Evolutionary conservation across 1,140 invertebrate species (phyloP).

Genomic region (Atta texana): DNA sequence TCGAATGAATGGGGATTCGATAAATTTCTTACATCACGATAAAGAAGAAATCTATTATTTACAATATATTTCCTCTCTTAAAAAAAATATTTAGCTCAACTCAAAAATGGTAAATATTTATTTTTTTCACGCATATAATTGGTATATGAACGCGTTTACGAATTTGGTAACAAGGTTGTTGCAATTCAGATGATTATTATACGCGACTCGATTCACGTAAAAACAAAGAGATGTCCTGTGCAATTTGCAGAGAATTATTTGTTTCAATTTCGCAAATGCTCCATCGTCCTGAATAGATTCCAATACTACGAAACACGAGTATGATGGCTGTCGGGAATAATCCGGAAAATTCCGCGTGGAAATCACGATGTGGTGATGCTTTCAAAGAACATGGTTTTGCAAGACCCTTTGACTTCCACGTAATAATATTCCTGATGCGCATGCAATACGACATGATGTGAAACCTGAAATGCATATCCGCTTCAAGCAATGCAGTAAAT

Average conservation of each 20-base stretch:
- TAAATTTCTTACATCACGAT: background rate
- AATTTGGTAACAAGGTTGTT: background rate
- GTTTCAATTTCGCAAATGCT: conserved; percentile 61
- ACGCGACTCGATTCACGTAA: background rate
- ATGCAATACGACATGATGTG: background rate
- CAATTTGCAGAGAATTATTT: conserved; percentile 55
- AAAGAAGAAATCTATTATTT: background rate
- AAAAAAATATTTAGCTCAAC: background rate
- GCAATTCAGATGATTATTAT: conserved; percentile 44
- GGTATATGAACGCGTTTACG: background rate
- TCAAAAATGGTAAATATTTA: background rate
- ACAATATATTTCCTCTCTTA: background rate
- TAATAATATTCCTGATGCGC: conserved; percentile 61
- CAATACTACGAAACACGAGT: background rate
- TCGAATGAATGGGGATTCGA: background rate
- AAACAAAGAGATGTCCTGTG: conserved; percentile 45
- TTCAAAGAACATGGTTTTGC: conserved; percentile 64
- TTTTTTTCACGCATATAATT: background rate
- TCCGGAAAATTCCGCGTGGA: conserved; percentile 54
- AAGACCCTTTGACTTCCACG: conserved; percentile 68
- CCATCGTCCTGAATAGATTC: conserved; percentile 51
- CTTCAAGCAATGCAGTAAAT: conserved; percentile 20
- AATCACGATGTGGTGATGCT: conserved; percentile 52
- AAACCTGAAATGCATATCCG: conserved; percentile 15
- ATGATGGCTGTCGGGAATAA: conserved; percentile 47